These are phyloP conservation scores for Hycleus phaleratus DNA, from an alignment of 1,140 invertebrate genomes.

Conservation along the genomic window DNA sequence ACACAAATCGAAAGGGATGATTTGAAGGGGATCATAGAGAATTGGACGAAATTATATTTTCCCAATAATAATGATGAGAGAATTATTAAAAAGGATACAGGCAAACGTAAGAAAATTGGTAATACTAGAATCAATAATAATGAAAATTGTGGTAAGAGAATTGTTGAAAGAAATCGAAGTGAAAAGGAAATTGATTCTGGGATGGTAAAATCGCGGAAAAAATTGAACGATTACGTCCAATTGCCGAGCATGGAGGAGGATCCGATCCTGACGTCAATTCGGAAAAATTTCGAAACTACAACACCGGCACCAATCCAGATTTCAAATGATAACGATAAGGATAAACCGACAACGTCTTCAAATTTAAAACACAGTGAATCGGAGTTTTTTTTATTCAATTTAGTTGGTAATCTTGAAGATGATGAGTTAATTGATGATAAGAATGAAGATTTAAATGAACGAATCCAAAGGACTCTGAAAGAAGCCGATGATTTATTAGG, in stretches of 20 bases:
- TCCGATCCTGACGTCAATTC: constrained; percentile 7
- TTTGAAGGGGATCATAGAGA: constrained; percentile 17
- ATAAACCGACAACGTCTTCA: neutral
- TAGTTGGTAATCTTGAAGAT: neutral
- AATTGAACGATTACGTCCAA: neutral
- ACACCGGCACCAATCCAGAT: neutral
- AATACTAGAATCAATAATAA: neutral
- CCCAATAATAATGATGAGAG: neutral
- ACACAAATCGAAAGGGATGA: constrained; percentile 14
- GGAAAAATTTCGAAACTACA: constrained; percentile 2
- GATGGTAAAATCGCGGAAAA: neutral
- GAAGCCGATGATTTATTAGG: too few relatives aligned
- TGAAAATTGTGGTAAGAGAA: too few relatives aligned
- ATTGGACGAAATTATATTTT: neutral
- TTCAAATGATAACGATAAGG: neutral
- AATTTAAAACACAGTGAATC: neutral
- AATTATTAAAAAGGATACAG: neutral
- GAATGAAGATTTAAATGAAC: too few relatives aligned
- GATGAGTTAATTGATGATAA: neutral
- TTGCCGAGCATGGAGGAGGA: constrained; percentile 6
- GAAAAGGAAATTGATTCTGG: neutral
- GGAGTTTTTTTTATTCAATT: neutral
- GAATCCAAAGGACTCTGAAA: too few relatives aligned
- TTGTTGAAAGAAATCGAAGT: neutral
- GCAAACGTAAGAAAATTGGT: neutral